phyloP scores from a whole-genome alignment of 2,888 invertebrate species.

The Eurytoma adleriae region DNA sequence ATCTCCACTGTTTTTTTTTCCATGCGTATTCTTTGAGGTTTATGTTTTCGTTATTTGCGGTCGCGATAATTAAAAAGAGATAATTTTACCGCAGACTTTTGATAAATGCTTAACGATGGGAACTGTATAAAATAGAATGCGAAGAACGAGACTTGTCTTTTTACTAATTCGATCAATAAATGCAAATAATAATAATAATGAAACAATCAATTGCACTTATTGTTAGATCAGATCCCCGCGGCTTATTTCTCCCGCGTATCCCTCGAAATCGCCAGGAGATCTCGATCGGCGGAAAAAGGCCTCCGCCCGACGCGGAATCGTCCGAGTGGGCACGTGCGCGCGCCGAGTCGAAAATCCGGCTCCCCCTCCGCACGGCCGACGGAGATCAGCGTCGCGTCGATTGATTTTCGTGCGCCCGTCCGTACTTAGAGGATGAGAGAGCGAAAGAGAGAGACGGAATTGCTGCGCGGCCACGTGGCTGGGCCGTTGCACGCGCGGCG shows the following conservation, averaged over 20 bases:
- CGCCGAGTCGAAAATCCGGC: background rate
- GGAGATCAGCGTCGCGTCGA: slow-evolving; percentile 16
- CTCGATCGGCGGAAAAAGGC: background rate
- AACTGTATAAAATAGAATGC: background rate
- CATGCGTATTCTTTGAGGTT: background rate
- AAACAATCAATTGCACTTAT: background rate
- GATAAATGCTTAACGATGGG: background rate
- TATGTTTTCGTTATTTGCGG: background rate
- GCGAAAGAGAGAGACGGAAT: slow-evolving; percentile 6
- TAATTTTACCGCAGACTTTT: background rate
- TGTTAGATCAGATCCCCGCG: background rate
- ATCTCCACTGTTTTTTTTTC: background rate
- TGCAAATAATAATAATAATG: background rate
- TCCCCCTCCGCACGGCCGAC: no score
- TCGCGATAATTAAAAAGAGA: background rate
- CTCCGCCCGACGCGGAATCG: slow-evolving; percentile 22
- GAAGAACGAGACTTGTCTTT: no score
- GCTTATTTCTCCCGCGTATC: background rate
- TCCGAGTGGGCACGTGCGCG: slow-evolving; percentile 10
- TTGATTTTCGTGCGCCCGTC: slow-evolving; percentile 48
- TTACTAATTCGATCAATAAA: no score
- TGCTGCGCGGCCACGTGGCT: slow-evolving; percentile 44
- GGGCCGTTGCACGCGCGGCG: background rate
- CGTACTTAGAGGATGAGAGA: background rate
- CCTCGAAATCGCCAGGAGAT: slow-evolving; percentile 33